Conservation (phyloP, 2,797 vertebrate species). For the Sebastes melanostomus region DNA sequence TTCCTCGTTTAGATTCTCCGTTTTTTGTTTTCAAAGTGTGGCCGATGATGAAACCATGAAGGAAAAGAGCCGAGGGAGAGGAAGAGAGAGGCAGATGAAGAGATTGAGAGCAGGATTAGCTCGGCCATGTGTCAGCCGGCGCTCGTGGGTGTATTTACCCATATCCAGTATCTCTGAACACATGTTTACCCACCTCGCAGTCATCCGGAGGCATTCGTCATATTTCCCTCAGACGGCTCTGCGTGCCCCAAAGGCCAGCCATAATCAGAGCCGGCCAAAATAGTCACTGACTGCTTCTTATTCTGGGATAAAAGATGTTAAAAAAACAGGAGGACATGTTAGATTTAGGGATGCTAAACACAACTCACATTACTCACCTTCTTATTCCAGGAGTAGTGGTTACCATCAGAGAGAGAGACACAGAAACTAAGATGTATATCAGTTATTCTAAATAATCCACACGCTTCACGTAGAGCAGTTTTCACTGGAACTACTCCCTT, state of each 20-base stretch:
- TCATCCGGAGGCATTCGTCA: conserved; percentile 11
- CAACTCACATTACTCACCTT: too few relatives aligned
- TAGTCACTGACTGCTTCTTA: neutral
- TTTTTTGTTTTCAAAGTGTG: conserved; percentile 34
- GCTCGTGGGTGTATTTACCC: conserved; percentile 46
- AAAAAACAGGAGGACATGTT: too few relatives aligned
- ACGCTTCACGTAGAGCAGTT: too few relatives aligned
- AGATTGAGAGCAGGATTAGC: conserved; percentile 50
- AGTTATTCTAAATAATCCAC: too few relatives aligned
- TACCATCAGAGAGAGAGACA: too few relatives aligned
- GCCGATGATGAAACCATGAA: conserved; percentile 33
- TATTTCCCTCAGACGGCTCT: conserved; percentile 17
- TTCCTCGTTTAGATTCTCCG: conserved; percentile 33
- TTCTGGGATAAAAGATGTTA: neutral
- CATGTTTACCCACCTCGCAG: conserved; percentile 46
- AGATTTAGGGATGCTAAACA: neutral
- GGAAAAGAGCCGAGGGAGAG: neutral
- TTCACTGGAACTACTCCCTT: too few relatives aligned
- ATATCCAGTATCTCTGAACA: conserved; percentile 39
- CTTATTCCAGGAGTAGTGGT: too few relatives aligned
- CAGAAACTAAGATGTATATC: too few relatives aligned
- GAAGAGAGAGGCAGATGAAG: neutral
- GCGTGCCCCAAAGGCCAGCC: neutral
- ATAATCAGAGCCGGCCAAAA: conserved; percentile 8
- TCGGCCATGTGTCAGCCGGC: conserved; percentile 32